Percentiles rank a stretch among this genome's conserved stretches.
phyloP scores from a whole-genome alignment of 2,888 invertebrate genomes.

The Acronicta aceris region DNA sequence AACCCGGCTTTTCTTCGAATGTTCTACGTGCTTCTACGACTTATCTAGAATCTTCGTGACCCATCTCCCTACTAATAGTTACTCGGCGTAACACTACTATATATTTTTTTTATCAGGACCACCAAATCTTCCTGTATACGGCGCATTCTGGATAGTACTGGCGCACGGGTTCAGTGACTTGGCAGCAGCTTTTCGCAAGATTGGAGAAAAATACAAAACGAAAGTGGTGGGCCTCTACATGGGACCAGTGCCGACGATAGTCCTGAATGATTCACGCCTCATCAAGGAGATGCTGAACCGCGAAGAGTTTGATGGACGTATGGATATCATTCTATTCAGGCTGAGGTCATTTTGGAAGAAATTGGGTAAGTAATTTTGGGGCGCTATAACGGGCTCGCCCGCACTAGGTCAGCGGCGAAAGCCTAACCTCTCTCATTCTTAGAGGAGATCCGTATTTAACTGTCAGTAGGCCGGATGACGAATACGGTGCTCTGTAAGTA shows the following conservation, averaged over 20 bases:
- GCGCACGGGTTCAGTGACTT: constrained; percentile 86
- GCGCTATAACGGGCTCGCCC: too few species aligned
- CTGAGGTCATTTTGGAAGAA: constrained; percentile 88
- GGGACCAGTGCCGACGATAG: constrained; percentile 83
- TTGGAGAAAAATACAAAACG: constrained; percentile 89
- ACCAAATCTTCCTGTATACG: constrained; percentile 90
- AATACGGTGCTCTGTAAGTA: too few species aligned
- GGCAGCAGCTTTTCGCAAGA: constrained; percentile 81
- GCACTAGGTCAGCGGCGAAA: too few species aligned
- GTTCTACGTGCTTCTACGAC: too few species aligned
- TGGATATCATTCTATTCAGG: constrained; percentile 80
- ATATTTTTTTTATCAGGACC: constrained; percentile 82
- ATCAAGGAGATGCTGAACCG: constrained; percentile 89
- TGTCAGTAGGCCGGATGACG: too few species aligned
- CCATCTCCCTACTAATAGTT: too few species aligned
- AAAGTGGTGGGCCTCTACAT: constrained; percentile 89
- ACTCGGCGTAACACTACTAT: too few species aligned
- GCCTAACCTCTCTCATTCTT: too few species aligned
- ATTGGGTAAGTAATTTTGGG: constrained; percentile 75
- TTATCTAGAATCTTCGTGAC: too few species aligned
- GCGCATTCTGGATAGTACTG: constrained; percentile 90
- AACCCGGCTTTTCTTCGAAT: too few species aligned
- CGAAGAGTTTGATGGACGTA: constrained; percentile 91
- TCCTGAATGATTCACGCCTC: constrained; percentile 86
- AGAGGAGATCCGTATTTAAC: too few species aligned